A percentile compares a stretch with the other conserved stretches of the same genome.
Evolutionary conservation across 2,113 vertebrate genomes (phyloP).

Genomic region (Gallinago jamesoni): DNA sequence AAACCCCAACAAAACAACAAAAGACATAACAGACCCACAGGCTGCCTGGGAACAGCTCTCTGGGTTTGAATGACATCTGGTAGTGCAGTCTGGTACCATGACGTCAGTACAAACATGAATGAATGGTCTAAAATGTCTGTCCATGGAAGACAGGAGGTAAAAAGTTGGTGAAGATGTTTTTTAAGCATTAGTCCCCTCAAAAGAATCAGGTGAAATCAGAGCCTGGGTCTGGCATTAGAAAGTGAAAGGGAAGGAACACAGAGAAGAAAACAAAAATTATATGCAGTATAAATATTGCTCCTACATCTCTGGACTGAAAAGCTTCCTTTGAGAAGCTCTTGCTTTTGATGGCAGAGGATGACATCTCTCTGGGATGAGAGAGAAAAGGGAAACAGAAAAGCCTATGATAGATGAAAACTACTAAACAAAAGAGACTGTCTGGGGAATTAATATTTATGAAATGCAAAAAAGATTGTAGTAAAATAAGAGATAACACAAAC

Average conservation of each 20-base stretch:
- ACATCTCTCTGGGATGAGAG: background rate
- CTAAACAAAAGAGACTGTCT: slow-evolving; percentile 20
- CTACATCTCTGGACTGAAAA: background rate
- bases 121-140: background rate
- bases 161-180: background rate
- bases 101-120: background rate
- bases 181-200: background rate
- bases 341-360: slow-evolving; percentile 24
- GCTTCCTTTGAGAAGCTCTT: background rate
- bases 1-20: background rate
- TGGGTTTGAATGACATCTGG: background rate
- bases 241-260: background rate
- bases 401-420: slow-evolving; percentile 31
- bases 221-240: background rate
- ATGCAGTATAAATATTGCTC: background rate
- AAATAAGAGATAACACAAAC: slow-evolving; percentile 45
- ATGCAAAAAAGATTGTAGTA: slow-evolving; percentile 22
- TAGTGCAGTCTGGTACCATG: background rate
- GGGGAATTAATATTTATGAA: slow-evolving; percentile 59
- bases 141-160: background rate
- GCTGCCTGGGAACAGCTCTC: background rate
- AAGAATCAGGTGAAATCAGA: background rate
- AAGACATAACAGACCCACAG: background rate
- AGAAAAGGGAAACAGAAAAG: slow-evolving; percentile 32
- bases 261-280: background rate